These are phyloP conservation scores for Lasioglossum figueresi DNA, from an alignment of 2,888 invertebrate genomes.

Conservation along the genomic window DNA sequence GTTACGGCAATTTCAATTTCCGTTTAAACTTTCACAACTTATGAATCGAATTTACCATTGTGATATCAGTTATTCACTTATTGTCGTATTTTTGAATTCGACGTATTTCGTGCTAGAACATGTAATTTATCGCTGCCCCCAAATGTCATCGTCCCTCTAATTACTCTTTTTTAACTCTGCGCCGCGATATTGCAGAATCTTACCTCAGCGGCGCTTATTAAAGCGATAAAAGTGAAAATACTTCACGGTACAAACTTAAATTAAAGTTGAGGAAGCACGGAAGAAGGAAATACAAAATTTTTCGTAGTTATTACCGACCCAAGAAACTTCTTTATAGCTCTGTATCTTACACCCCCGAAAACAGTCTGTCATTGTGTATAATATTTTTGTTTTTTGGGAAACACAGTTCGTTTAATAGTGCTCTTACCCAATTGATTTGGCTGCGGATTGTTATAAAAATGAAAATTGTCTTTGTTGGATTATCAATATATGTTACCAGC, in stretches of 20 bases:
- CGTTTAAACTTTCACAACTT: too few species aligned
- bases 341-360: background rate
- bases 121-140: constrained; percentile 12
- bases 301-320: background rate
- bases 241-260: background rate
- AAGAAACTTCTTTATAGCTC: background rate
- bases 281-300: background rate
- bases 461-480: too few species aligned
- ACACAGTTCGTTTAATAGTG: too few species aligned
- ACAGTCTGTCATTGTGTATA: background rate
- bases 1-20: too few species aligned
- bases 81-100: background rate
- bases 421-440: too few species aligned
- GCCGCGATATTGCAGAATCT: constrained; percentile 11
- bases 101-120: background rate
- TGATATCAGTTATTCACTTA: background rate
- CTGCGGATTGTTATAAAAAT: too few species aligned
- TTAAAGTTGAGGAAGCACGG: background rate
- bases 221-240: constrained; percentile 10
- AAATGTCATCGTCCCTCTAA: background rate
- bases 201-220: constrained; percentile 10
- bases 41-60: too few species aligned
- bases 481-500: too few species aligned
- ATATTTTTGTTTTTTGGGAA: background rate
- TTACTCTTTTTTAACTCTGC: constrained; percentile 16